Evolutionary conservation across 2,888 invertebrate species (phyloP), one percentile per base, ranked within the genome.

Genomic region (Andrena fulva): DNA sequence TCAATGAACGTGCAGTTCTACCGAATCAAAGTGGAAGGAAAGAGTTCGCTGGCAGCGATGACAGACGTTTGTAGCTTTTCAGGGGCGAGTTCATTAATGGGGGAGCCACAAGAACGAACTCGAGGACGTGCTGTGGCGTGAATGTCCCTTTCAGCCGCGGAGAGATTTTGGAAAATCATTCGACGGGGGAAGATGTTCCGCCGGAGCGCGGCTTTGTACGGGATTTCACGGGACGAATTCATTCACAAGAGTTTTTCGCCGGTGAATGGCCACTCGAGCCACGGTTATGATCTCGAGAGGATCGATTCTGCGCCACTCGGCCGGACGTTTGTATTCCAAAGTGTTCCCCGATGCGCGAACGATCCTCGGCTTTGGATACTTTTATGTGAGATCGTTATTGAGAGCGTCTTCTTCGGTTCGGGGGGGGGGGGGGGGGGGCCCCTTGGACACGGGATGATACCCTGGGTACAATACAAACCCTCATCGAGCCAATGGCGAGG

Each of bases 101-200:
- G 2, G 5, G 42, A 42, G 72, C 72, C 75, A 10, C 64, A 82
- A 83, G 77, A 83, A 77, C 59, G 71, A 63, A 33, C 70, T 70
- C 73, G 80, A 52, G 63, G 59, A 56, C 56, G 24, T 12, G 62
- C n/a, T 8, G 12, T 12, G 16, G 27, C 4, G 20, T 29, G 69
- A 66, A 70, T 20, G 33, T 10, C 31, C 48, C 20, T 71, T 74
- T 77, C 56, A 59, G 20, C 66, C 33, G 35, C 29, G 20, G n/a
- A 8, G 60, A 56, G 48, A 70, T 77, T 85, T 83, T 82, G 69
- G 68, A 87, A 87, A 84, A 87, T 87, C 88, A 87, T 85, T 60
- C 62, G 64, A 56, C 24, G 8, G 74, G 73, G 85, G 81, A 85
- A 85, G 88, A 84, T 63, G 81, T 75, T 20, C 33, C 27, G 10